phyloP scores from a whole-genome alignment of 53 echinoderm and acorn worm species.

The Echinarachnius parma region DNA sequence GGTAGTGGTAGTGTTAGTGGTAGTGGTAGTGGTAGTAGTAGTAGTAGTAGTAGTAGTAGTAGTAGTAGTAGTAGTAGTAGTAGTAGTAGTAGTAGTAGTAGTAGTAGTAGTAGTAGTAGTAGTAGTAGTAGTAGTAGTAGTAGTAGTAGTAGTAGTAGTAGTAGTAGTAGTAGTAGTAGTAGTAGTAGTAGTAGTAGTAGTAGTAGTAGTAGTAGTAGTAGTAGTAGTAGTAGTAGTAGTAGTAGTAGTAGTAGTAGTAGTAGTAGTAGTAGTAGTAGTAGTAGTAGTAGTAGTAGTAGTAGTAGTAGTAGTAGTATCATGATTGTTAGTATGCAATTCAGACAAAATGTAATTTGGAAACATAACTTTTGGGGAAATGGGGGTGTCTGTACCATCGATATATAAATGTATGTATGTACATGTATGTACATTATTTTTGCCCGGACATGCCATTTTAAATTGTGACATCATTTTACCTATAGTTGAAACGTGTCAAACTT shows the following conservation, averaged over 20 bases:
- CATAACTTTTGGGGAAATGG: too few species aligned
- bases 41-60: not conserved
- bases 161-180: not conserved
- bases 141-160: not conserved
- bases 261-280: constrained; percentile 5
- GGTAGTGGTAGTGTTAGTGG: too few species aligned
- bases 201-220: constrained; percentile 1
- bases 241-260: constrained; percentile 6
- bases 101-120: not conserved
- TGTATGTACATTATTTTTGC: too few species aligned
- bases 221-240: constrained; percentile 8
- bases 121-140: not conserved
- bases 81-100: not conserved
- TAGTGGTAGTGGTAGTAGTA: not conserved
- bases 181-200: not conserved
- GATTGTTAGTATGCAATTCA: too few species aligned
- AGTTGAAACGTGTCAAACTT: too few species aligned
- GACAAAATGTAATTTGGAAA: too few species aligned
- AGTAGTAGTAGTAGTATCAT: too few species aligned
- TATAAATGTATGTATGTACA: too few species aligned
- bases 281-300: constrained; percentile 6
- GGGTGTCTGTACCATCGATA: too few species aligned
- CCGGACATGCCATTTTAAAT: too few species aligned
- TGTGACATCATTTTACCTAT: too few species aligned
- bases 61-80: not conserved